These are phyloP conservation scores for Platichthys flesus DNA, from an alignment of 2,113 vertebrate genomes.

Conservation along the genomic window DNA sequence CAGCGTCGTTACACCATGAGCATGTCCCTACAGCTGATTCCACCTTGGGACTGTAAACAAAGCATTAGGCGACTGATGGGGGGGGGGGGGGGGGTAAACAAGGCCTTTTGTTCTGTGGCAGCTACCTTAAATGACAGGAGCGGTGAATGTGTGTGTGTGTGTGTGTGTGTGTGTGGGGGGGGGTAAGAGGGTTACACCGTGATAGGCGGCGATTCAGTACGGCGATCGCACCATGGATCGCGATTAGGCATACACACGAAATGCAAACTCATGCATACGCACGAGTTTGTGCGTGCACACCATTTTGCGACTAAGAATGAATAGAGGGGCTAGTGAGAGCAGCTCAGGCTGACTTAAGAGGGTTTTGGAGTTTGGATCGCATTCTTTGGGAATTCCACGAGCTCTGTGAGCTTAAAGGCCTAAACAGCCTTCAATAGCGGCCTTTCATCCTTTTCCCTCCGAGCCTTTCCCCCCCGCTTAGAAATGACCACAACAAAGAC, in stretches of 20 bases:
- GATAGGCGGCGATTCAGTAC: constrained; percentile 46
- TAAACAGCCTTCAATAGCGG: constrained; percentile 61
- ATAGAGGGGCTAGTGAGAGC: constrained; percentile 51
- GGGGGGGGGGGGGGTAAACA: constrained; percentile 25
- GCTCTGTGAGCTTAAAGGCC: constrained; percentile 67
- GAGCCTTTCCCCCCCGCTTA: constrained; percentile 36
- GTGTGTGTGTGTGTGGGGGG: neutral
- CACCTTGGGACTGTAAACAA: constrained; percentile 60
- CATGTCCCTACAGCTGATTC: constrained; percentile 40
- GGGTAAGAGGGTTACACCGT: constrained; percentile 64
- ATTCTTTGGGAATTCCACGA: constrained; percentile 74
- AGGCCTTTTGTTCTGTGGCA: constrained; percentile 52
- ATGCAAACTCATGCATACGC: constrained; percentile 39
- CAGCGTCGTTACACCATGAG: constrained; percentile 37
- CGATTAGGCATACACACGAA: constrained; percentile 16
- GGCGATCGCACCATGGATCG: neutral
- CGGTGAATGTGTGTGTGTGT: neutral
- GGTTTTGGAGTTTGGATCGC: constrained; percentile 73
- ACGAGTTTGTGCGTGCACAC: constrained; percentile 26
- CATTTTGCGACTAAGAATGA: constrained; percentile 23
- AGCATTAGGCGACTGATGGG: constrained; percentile 39
- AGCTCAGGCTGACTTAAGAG: constrained; percentile 72
- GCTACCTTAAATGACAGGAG: constrained; percentile 38
- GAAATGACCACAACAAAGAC: constrained; percentile 60
- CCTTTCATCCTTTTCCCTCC: constrained; percentile 64